Base-by-base conservation (phyloP, 2,113 vertebrate species). In the Ariopsis seemanni region DNA sequence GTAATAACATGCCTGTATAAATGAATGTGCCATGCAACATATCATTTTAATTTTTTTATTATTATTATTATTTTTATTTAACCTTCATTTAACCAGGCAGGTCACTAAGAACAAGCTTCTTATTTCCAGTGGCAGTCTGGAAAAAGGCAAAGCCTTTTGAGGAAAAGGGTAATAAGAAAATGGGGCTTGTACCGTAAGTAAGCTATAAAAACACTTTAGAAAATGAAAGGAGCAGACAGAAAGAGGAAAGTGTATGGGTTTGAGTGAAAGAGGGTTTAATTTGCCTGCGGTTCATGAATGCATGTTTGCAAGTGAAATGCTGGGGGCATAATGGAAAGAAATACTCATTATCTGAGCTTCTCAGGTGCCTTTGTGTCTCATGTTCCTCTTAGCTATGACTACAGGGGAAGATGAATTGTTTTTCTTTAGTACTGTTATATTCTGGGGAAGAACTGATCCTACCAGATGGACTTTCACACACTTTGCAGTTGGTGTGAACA, bases 271-370 rank as follows among this genome's bases (percentile, higher is more conserved):
- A 48, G 58, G 11, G 7, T 82, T 25, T 42, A 7, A 48, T 65
- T 50, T 72, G n/a, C 27, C 27, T 84, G 53, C 15, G 18, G 17
- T 27, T 84, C 50, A 8, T 30, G 50, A 69, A 69, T 42, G 14
- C 34, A 25, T 7, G 52, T 83, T 83, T 63, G 86, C 80, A 87
- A 87, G 57, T 63, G 17, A 75, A 63, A 75, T 75, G 17, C 52
- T 52, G 2, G 20, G 34, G 4, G 9, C 12, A 5, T 34, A 11
- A 4, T 71, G 65, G 25, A 27, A 48, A 71, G 4, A 7, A 22
- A 7, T 22, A 15, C 8, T 58, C 15, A 82, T 60, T 14, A 53
- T 7, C 67, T 25, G 0, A 72, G 25, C 52, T 27, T 72, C 78
- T 82, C 42, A 15, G 1, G 30, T 87, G 20, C 75, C 11, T 14